Base-by-base conservation (phyloP, 2,888 invertebrate genomes). In the Tiphia femorata region DNA sequence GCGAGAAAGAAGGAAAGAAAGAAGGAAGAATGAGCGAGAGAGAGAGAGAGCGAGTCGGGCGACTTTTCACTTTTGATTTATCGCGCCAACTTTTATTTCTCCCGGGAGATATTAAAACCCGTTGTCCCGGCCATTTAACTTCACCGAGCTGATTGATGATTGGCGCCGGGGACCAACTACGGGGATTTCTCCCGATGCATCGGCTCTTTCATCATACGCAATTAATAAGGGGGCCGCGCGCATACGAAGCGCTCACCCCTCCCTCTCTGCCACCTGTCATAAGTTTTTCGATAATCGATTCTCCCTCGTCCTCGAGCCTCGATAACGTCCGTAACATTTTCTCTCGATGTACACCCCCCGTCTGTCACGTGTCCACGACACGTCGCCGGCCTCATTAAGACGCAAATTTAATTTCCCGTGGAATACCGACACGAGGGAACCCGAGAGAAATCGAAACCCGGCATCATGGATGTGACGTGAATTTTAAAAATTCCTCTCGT, bases 21-120 rank as follows among this genome's bases (percentile, higher is more conserved):
- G 29, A 53, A 54, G 51, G 47, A 29, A 33, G 16, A n/a, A 23
- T 14, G 42, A 21, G 23, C 30, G 40, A 64, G 63, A 50, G 61
- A 53, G 68, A 67, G 67, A 70, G 72, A 68, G 65, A 67, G 66
- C 69, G 70, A 72, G 75, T 64, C 73, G 73, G n/a, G 77, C 71
- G 79, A 81, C 82, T 83, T 82, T 82, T 81, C 80, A 82, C 80
- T 79, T 83, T 83, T 83, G 83, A 83, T 83, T 83, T 83, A 83
- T 83, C 73, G 77, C 76, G 72, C 72, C 66, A 82, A 82, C 81
- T 82, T 82, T 82, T 83, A 80, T 82, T 81, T 80, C 75, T 71
- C 74, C 56, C 64, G 63, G 67, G 74, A 79, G 79, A 83, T 83
- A 83, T 83, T 83, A 83, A 83, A 83, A 80, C 78, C 75, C 80